A percentile compares a stretch with the other conserved stretches of the same genome.
Evolutionary conservation across 2,888 invertebrate genomes (phyloP).

Genomic region (Melipona beecheii): DNA sequence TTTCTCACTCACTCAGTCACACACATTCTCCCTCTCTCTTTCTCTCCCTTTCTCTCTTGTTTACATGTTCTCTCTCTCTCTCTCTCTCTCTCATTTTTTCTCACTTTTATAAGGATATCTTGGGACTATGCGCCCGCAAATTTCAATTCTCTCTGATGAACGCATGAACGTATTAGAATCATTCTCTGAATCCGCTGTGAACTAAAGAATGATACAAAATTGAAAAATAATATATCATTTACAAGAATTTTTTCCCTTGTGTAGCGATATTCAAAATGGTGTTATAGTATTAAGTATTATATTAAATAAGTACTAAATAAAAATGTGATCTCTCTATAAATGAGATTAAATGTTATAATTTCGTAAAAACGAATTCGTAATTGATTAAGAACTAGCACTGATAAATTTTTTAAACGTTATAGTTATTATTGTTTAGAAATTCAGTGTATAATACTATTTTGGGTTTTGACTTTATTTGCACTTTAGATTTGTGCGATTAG

Average conservation of each 20-base stretch:
- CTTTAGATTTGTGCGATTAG: constrained; percentile 60
- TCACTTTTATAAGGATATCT: constrained; percentile 63
- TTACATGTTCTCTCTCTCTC: constrained; percentile 19
- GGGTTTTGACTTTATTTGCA: constrained; percentile 51
- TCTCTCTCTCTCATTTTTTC: constrained; percentile 39
- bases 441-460: constrained; percentile 62
- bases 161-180: constrained; percentile 47
- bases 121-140: constrained; percentile 66
- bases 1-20: constrained; percentile 31
- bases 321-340: neutral
- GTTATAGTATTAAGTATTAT: constrained; percentile 2
- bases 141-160: constrained; percentile 72
- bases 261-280: constrained; percentile 45
- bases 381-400: neutral
- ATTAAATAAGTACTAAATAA: neutral
- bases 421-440: constrained; percentile 8
- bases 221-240: constrained; percentile 35
- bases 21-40: constrained; percentile 21
- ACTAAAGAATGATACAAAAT: constrained; percentile 57
- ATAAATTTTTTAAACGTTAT: neutral
- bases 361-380: neutral
- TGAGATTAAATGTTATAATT: neutral
- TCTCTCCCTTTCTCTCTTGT: neutral
- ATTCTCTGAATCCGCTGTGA: constrained; percentile 57
- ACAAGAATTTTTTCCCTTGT: constrained; percentile 38